Percentiles rank a stretch among this genome's conserved stretches.
Conservation (phyloP, 2,797 vertebrate species). For the Siniperca obscura region DNA sequence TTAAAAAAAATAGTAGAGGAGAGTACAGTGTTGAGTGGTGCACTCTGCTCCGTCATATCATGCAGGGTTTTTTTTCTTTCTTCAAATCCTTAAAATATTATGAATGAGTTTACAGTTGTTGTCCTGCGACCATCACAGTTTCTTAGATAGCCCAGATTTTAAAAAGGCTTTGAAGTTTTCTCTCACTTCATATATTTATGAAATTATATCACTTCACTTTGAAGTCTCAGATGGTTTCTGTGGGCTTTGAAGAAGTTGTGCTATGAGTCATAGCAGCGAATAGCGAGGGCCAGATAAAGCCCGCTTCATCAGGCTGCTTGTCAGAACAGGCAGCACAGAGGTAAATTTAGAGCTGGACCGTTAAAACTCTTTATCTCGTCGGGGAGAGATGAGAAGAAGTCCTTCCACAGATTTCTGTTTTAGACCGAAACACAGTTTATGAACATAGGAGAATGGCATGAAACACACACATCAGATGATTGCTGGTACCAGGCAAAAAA, state of each 20-base stretch:
- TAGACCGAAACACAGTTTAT: neutral
- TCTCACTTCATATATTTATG: slow-evolving; percentile 62
- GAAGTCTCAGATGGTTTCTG: slow-evolving; percentile 69
- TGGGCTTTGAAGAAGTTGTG: slow-evolving; percentile 74
- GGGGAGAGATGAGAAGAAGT: slow-evolving; percentile 18
- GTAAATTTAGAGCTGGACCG: slow-evolving; percentile 67
- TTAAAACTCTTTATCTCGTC: slow-evolving; percentile 37
- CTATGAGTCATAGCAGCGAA: slow-evolving; percentile 65
- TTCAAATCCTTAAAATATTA: slow-evolving; percentile 45
- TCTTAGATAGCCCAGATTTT: slow-evolving; percentile 52
- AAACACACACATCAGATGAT: neutral
- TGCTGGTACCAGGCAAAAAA: neutral
- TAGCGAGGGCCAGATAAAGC: slow-evolving; percentile 58
- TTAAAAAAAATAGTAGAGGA: neutral
- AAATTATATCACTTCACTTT: slow-evolving; percentile 68
- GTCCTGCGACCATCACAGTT: slow-evolving; percentile 34
- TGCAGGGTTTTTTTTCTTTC: neutral
- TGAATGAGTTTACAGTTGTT: slow-evolving; percentile 61
- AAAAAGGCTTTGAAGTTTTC: slow-evolving; percentile 61
- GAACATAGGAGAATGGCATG: neutral
- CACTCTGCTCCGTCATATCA: slow-evolving; percentile 1
- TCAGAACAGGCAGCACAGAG: slow-evolving; percentile 60
- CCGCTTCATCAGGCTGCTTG: slow-evolving; percentile 63
- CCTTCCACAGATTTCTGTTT: slow-evolving; percentile 26
- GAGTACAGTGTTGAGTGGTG: neutral